Base-by-base conservation (phyloP, 2,797 vertebrate species). In the Smutsia gigantea region DNA sequence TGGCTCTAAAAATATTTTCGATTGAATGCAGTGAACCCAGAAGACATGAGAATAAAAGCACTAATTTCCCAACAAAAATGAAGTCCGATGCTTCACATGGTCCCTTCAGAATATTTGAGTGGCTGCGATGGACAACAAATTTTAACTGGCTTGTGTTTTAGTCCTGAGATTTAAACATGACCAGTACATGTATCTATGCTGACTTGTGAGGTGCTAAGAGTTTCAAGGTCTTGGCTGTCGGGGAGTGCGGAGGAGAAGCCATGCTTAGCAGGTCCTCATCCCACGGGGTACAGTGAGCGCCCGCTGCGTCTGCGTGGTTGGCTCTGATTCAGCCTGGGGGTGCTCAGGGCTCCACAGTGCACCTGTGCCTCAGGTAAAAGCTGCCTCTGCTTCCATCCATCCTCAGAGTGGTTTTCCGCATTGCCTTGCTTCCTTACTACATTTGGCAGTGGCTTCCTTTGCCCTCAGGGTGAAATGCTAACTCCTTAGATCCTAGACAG, bases 391-490 rank as follows among this genome's bases (percentile, higher is more conserved):
- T 42, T 17, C 7, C 5, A 12, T 42, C 18, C 8, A 25, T 17
- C 19, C 49, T 75, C 18, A 14, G 61, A 23, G 25, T 2, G 15
- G 25, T 23, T 39, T 34, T 74, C 27, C 6, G 42, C 23, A 4
- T 27, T 0, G 3, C 29, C 14, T 0, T 5, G 4, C 7, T 39
- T 93, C 17, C 27, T 51, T 53, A 7, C 19, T 1, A 17, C 2
- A 10, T 1, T 39, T 4, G 17, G 37, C 9, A 13, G 23, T 31
- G 21, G 37, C 64, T n/a, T 4, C 64, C 0, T 4, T 8, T 17
- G 17, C 17, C 49, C 23, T 46, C 31, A 21, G 51, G 10, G 10
- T 14, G 39, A 21, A 89, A 19, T 17, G 59, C 15, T 0, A 19
- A 2, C 2, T 25, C 0, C 53, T 21, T 2, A 72, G 29, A 15